phyloP scores from a whole-genome alignment of 1,140 invertebrate species.

The Caenorhabditis inopinata region DNA sequence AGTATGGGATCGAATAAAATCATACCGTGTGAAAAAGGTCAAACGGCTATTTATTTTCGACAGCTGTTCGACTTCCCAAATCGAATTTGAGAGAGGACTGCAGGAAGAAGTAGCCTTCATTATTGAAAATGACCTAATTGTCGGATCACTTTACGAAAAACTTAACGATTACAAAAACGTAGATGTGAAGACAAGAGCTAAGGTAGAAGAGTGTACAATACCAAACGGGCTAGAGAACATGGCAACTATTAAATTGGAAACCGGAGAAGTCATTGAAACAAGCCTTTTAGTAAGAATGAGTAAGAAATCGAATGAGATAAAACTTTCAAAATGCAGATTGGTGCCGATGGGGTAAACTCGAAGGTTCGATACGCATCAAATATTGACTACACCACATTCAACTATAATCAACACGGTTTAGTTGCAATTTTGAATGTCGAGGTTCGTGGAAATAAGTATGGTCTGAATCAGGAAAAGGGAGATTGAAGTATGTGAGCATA shows the following conservation, averaged over 20 bases:
- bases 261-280: conserved; percentile 67
- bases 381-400: conserved; percentile 77
- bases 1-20: conserved; percentile 45
- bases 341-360: conserved; percentile 88
- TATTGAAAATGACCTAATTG: conserved; percentile 50
- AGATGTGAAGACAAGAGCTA: conserved; percentile 40
- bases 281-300: conserved; percentile 68
- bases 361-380: conserved; percentile 79
- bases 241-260: conserved; percentile 66
- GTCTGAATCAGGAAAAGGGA: background rate
- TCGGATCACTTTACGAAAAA: conserved; percentile 49
- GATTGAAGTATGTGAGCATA: background rate
- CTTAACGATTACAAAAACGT: conserved; percentile 51
- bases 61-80: conserved; percentile 47
- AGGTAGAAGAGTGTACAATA: conserved; percentile 51
- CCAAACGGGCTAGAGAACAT: conserved; percentile 56
- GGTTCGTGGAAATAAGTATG: background rate
- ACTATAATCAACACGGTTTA: conserved; percentile 81
- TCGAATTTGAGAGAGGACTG: conserved; percentile 39
- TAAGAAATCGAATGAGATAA: background rate
- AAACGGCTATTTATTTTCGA: conserved; percentile 47
- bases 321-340: conserved; percentile 71
- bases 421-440: conserved; percentile 41
- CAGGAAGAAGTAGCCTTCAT: conserved; percentile 50
- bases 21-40: conserved; percentile 47